Evolutionary conservation across 92 coral and sea anemone genomes (phyloP).

Genomic region (Siderastrea radians): DNA sequence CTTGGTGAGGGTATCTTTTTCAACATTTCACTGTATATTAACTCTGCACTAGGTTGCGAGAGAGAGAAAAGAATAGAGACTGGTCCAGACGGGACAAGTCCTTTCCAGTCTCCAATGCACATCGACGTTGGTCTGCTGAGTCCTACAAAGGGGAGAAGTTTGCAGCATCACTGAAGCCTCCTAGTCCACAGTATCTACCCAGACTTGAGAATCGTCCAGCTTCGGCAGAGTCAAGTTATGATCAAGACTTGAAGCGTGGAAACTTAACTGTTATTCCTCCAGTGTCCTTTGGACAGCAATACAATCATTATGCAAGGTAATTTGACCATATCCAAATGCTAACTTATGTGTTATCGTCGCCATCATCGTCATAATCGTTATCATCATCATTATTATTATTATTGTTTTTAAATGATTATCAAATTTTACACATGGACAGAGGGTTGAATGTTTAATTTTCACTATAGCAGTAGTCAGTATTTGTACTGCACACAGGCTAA

Average conservation of each 20-base stretch:
- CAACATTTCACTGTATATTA: background rate
- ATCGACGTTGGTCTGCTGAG: constrained; percentile 80
- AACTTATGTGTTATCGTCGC: no score
- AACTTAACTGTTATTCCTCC: constrained; percentile 66
- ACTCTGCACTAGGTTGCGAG: constrained; percentile 42
- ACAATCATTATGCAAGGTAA: constrained; percentile 50
- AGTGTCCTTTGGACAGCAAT: constrained; percentile 17
- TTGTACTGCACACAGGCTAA: no score
- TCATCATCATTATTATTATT: no score
- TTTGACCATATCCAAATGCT: background rate
- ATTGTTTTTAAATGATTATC: no score
- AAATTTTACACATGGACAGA: no score
- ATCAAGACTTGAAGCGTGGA: constrained; percentile 55
- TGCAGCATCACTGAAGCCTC: constrained; percentile 33
- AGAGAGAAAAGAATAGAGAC: constrained; percentile 59
- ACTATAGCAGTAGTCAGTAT: no score
- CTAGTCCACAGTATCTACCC: constrained; percentile 63
- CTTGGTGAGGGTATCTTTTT: no score
- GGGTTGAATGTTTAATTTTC: no score
- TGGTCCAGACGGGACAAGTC: constrained; percentile 34
- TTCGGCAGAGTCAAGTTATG: constrained; percentile 45
- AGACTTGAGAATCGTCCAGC: constrained; percentile 72
- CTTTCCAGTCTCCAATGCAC: constrained; percentile 10
- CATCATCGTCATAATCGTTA: no score
- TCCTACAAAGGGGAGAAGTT: constrained; percentile 47